Conservation (phyloP, 2,797 vertebrate species). For the Hemitrygon akajei region DNA sequence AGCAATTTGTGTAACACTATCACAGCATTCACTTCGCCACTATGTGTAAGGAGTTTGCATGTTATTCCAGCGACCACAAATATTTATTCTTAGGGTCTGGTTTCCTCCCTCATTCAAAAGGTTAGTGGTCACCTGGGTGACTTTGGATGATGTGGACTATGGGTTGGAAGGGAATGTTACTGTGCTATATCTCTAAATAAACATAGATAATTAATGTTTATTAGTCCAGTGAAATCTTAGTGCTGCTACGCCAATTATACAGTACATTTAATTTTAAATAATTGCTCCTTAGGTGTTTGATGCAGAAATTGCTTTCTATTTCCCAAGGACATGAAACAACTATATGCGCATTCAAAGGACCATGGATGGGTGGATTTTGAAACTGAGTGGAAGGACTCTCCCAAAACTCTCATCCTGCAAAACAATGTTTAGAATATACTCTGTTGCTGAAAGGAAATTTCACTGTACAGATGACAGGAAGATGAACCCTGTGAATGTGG, state of each 20-base stretch:
- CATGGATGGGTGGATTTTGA: slow-evolving; percentile 56
- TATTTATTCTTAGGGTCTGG: too few species aligned
- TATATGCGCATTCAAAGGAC: slow-evolving; percentile 47
- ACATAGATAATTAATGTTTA: neutral
- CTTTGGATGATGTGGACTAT: too few species aligned
- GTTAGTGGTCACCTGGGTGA: too few species aligned
- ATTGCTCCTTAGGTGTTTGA: slow-evolving; percentile 48
- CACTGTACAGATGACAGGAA: too few species aligned
- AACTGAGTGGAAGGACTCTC: slow-evolving; percentile 50
- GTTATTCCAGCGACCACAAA: too few species aligned
- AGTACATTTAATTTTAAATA: neutral
- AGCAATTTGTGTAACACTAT: too few species aligned
- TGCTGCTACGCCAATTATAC: neutral
- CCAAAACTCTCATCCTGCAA: neutral
- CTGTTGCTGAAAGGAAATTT: neutral
- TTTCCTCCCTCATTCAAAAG: too few species aligned
- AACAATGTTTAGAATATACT: neutral
- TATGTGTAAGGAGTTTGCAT: too few species aligned
- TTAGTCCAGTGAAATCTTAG: neutral
- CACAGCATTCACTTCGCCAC: too few species aligned
- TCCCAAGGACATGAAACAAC: slow-evolving; percentile 53
- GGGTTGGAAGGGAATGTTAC: too few species aligned
- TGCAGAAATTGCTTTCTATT: slow-evolving; percentile 58
- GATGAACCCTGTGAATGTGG: neutral
- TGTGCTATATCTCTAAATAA: too few species aligned